Conservation (phyloP, 2,888 invertebrate genomes). For the Heteropelma amictum region DNA sequence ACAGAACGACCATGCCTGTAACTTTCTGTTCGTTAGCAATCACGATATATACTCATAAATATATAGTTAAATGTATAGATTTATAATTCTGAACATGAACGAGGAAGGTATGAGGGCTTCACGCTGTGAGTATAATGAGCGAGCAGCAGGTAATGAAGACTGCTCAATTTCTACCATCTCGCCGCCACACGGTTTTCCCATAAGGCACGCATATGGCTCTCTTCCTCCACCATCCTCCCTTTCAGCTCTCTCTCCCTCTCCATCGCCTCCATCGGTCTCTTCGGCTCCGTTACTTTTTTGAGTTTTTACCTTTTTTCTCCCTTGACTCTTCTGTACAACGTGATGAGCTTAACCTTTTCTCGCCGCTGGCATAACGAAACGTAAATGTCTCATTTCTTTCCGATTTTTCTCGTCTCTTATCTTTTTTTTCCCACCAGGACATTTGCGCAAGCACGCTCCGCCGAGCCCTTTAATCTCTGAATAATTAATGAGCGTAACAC, state of each 20-base stretch:
- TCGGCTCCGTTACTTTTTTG: neutral
- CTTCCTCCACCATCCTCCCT: neutral
- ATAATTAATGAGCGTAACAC: slow-evolving; percentile 67
- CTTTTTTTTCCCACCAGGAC: neutral
- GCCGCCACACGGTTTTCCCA: slow-evolving; percentile 59
- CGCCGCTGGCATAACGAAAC: slow-evolving; percentile 39
- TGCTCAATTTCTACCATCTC: slow-evolving; percentile 68
- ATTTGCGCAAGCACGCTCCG: neutral
- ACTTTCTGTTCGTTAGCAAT: neutral
- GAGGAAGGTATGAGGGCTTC: slow-evolving; percentile 60
- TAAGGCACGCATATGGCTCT: slow-evolving; percentile 53
- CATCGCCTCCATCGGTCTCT: slow-evolving; percentile 32
- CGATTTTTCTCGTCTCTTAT: neutral
- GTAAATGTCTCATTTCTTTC: slow-evolving; percentile 21
- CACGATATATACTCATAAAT: neutral
- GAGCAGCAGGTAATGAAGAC: slow-evolving; percentile 72
- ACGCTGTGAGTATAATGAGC: slow-evolving; percentile 73
- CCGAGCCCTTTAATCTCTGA: slow-evolving; percentile 62
- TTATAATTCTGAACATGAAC: slow-evolving; percentile 30
- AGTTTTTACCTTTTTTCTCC: too few relatives aligned
- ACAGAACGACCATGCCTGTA: neutral
- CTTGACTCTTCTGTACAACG: too few relatives aligned
- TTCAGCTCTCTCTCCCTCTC: slow-evolving; percentile 38
- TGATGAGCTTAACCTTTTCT: neutral
- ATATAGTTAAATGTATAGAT: neutral